Evolutionary conservation across 2,888 invertebrate species (phyloP), one percentile per base, ranked within the genome.

Genomic region (Metalampra italica): DNA sequence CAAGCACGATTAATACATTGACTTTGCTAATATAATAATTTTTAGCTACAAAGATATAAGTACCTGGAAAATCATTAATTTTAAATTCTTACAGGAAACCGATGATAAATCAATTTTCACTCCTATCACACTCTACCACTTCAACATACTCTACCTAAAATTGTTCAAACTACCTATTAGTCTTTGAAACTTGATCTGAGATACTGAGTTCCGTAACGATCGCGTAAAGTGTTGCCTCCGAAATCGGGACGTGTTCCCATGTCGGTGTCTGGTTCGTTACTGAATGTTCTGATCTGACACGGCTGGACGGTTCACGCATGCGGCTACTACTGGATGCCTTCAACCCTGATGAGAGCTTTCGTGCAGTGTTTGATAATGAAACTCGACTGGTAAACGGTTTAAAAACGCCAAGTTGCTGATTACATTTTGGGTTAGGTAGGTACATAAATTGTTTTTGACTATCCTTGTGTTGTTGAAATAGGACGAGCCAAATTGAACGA

Each of bases 241-340:
- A 14, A n/a, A 40, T 29, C 36, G 69, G 61, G 57, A 76, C 82
- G 82, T 78, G 64, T 63, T 63, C 60, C 69, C 75, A 53, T 61
- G 61, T 58, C 71, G 57, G 59, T 53, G 62, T 65, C 74, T 66
- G 62, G 55, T 59, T 66, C 66, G 67, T 66, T 62, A 87, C 87
- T 87, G 82, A 76, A 70, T 60, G 60, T 59, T 71, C 66, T 75
- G 75, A 72, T 71, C 66, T 75, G 75, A 72, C 76, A 75, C 70
- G 71, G 68, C 64, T 63, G 72, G 60, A 56, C 34, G 68, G 69
- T 81, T 69, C 71, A 86, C 86, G 87, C 87, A 86, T 87, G 87
- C 87, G 87, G 72, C 67, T 67, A 73, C 66, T 66, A 58, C 49
- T 62, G 57, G 59, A 65, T 68, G 66, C 71, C 70, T 72, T 71